Evolutionary conservation across 2,888 invertebrate genomes (phyloP).

Genomic region (Aspidiotus rigidus): DNA sequence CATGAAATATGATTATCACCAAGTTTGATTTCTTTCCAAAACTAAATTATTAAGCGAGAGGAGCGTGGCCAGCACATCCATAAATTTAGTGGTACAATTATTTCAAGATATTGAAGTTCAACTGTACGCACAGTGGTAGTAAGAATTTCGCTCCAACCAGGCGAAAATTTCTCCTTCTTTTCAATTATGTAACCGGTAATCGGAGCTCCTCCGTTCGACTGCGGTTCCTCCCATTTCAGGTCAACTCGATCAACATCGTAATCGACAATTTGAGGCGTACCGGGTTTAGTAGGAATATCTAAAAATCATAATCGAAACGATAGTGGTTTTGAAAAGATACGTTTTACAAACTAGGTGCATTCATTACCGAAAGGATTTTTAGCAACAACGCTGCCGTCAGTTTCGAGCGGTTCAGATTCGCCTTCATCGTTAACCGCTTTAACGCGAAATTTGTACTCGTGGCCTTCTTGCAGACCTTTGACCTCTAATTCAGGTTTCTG

Average conservation of each 20-base stretch:
- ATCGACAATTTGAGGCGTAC: slow-evolving; percentile 73
- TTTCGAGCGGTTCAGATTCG: slow-evolving; percentile 86
- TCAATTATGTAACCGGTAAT: slow-evolving; percentile 81
- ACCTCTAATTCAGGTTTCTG: slow-evolving; percentile 80
- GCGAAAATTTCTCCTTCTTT: slow-evolving; percentile 71
- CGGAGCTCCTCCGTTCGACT: slow-evolving; percentile 66
- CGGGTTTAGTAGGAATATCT: slow-evolving; percentile 78
- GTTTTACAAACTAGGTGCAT: too few relatives aligned
- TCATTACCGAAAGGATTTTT: slow-evolving; percentile 88
- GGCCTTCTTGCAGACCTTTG: slow-evolving; percentile 78
- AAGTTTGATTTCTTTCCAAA: too few relatives aligned
- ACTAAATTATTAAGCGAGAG: background rate
- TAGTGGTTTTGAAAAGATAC: too few relatives aligned
- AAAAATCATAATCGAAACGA: slow-evolving; percentile 22
- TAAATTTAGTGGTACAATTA: too few relatives aligned
- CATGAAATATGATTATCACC: too few relatives aligned
- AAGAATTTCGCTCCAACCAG: slow-evolving; percentile 70
- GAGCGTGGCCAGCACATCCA: background rate
- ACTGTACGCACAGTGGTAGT: slow-evolving; percentile 58
- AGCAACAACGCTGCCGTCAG: slow-evolving; percentile 76
- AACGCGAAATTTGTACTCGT: slow-evolving; percentile 89
- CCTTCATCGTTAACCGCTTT: slow-evolving; percentile 91
- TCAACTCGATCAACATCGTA: slow-evolving; percentile 85
- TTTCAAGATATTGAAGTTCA: too few relatives aligned
- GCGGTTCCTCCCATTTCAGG: slow-evolving; percentile 72